Conservation (phyloP, 2,113 vertebrate species). For the Nibea coibor region DNA sequence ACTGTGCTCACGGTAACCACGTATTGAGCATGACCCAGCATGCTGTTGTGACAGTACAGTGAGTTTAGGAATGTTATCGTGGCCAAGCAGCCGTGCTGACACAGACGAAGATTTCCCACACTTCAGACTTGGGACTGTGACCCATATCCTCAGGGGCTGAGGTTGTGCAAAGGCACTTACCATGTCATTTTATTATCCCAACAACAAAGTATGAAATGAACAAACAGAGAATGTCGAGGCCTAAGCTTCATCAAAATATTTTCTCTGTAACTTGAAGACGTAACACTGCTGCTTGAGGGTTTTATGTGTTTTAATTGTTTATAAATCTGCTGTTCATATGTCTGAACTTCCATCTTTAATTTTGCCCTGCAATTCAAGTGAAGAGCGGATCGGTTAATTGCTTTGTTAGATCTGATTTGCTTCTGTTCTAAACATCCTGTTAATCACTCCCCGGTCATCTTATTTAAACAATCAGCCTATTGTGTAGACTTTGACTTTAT, state of each 20-base stretch:
- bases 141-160: slow-evolving; percentile 24
- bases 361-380: background rate
- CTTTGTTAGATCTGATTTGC: slow-evolving; percentile 16
- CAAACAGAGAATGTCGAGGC: background rate
- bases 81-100: slow-evolving; percentile 9
- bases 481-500: slow-evolving; percentile 50
- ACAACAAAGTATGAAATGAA: slow-evolving; percentile 1
- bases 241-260: background rate
- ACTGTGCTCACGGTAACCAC: slow-evolving; percentile 31
- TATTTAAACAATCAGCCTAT: slow-evolving; percentile 57
- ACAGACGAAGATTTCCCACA: slow-evolving; percentile 46
- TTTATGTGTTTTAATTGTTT: background rate
- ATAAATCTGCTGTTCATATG: background rate
- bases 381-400: slow-evolving; percentile 5
- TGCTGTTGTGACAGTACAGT: slow-evolving; percentile 36
- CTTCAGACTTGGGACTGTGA: slow-evolving; percentile 30
- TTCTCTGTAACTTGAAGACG: background rate
- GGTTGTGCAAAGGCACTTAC: background rate
- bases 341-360: background rate
- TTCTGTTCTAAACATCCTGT: slow-evolving; percentile 38
- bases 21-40: slow-evolving; percentile 47
- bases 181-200: background rate
- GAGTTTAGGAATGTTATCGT: slow-evolving; percentile 32
- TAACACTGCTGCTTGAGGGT: background rate
- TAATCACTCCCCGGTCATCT: slow-evolving; percentile 48